These are phyloP conservation scores for Prunella himalayana DNA, from an alignment of 2,113 vertebrate genomes.

Conservation along the genomic window DNA sequence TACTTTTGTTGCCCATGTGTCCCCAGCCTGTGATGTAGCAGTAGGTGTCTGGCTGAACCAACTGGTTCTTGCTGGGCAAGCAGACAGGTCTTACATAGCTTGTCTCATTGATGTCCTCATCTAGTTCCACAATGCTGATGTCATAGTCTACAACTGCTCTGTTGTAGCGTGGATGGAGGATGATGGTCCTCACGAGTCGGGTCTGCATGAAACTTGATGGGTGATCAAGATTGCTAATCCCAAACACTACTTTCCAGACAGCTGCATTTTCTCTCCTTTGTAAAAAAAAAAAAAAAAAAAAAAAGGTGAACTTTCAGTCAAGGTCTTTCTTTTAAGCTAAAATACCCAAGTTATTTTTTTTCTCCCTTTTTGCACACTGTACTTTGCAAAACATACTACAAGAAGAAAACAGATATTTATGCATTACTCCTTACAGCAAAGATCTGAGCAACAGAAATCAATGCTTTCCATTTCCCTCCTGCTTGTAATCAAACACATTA, in stretches of 20 bases:
- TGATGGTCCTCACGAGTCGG: slow-evolving; percentile 81
- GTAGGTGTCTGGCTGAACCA: slow-evolving; percentile 84
- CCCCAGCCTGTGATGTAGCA: slow-evolving; percentile 98
- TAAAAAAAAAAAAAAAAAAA: not conserved
- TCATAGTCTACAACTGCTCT: slow-evolving; percentile 92
- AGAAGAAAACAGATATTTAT: not conserved
- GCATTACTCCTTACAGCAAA: not conserved
- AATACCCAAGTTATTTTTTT: not conserved
- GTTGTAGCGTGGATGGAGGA: slow-evolving; percentile 92
- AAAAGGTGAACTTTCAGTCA: not conserved
- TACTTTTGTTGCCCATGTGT: slow-evolving; percentile 93
- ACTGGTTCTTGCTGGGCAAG: slow-evolving; percentile 73
- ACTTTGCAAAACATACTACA: not conserved
- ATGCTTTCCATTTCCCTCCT: not conserved
- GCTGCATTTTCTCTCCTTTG: slow-evolving; percentile 85
- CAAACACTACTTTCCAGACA: slow-evolving; percentile 90
- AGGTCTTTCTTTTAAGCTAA: not conserved
- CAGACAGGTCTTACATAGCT: slow-evolving; percentile 88
- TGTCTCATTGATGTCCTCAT: slow-evolving; percentile 77
- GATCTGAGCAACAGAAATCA: not conserved
- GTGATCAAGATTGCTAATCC: slow-evolving; percentile 91
- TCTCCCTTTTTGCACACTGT: not conserved
- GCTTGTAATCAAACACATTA: not conserved
- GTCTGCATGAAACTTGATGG: slow-evolving; percentile 83
- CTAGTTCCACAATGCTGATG: slow-evolving; percentile 91